Percentiles rank a stretch among this genome's conserved stretches.
phyloP scores from a whole-genome alignment of 1,140 invertebrate species.

The Amphibalanus amphitrite region DNA sequence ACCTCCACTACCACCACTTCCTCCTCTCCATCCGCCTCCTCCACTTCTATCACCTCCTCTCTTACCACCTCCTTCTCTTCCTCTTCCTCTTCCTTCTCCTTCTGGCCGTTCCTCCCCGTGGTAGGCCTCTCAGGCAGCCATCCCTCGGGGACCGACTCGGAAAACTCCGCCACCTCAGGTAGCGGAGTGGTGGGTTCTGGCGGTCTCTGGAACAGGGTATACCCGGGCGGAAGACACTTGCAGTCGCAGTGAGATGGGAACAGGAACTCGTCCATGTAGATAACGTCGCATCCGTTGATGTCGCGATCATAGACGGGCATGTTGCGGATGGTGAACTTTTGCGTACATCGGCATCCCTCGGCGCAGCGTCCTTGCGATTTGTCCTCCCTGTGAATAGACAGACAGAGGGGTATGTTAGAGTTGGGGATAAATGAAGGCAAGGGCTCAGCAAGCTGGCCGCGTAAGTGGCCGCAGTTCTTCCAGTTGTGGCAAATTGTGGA shows the following conservation, averaged over 20 bases:
- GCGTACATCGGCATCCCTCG: background rate
- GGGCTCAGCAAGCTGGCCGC: too few species aligned
- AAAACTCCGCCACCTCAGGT: background rate
- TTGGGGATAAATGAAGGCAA: too few species aligned
- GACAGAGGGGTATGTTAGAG: too few species aligned
- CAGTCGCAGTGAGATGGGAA: slow-evolving; percentile 2
- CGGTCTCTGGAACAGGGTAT: background rate
- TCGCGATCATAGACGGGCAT: background rate
- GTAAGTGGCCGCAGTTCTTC: too few species aligned
- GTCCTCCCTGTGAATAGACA: background rate
- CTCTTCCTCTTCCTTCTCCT: background rate
- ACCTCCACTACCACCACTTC: background rate
- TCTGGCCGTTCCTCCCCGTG: background rate
- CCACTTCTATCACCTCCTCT: background rate
- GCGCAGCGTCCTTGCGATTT: background rate
- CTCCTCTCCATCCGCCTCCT: background rate
- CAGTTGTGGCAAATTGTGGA: too few species aligned
- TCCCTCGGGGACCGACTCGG: too few species aligned
- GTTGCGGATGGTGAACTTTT: background rate
- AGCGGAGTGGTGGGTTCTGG: background rate
- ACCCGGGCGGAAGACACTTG: background rate
- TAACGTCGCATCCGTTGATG: background rate
- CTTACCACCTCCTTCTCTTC: background rate
- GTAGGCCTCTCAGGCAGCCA: background rate
- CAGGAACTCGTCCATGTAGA: slow-evolving; percentile 5